Evolutionary conservation across 2,888 invertebrate species (phyloP).

Genomic region (Blastobasis adustella): DNA sequence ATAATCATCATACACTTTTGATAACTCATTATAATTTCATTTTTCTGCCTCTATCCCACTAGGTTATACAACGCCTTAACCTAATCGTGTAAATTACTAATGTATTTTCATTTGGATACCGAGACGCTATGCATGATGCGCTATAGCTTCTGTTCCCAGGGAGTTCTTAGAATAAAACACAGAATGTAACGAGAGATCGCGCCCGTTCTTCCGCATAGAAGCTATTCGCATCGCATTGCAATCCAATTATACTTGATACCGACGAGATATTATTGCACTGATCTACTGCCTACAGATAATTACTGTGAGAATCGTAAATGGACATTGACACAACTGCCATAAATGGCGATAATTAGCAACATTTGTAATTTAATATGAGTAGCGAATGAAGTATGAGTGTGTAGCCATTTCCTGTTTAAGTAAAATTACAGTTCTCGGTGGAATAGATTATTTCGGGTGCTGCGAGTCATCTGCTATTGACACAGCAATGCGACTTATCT

Average conservation of each 20-base stretch:
- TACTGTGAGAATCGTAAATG: conserved; percentile 58
- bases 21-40: too few relatives aligned
- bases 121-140: conserved; percentile 9
- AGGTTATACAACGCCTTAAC: too few relatives aligned
- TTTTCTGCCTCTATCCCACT: too few relatives aligned
- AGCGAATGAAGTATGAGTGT: background rate
- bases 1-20: too few relatives aligned
- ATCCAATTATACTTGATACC: conserved; percentile 69
- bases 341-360: conserved; percentile 19
- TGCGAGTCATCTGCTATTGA: background rate
- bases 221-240: conserved; percentile 51
- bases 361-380: background rate
- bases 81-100: too few relatives aligned
- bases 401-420: conserved; percentile 1
- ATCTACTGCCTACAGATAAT: conserved; percentile 52
- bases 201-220: conserved; percentile 67
- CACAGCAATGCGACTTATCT: background rate
- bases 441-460: background rate
- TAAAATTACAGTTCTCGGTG: background rate
- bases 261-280: conserved; percentile 56
- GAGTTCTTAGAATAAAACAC: conserved; percentile 64
- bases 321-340: conserved; percentile 38
- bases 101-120: too few relatives aligned
- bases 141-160: conserved; percentile 53
- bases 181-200: conserved; percentile 68